Percentiles rank a stretch among this genome's conserved stretches.
These are phyloP conservation scores for Cheilosia urbana DNA, from an alignment of 2,888 invertebrate species.

Conservation along the genomic window DNA sequence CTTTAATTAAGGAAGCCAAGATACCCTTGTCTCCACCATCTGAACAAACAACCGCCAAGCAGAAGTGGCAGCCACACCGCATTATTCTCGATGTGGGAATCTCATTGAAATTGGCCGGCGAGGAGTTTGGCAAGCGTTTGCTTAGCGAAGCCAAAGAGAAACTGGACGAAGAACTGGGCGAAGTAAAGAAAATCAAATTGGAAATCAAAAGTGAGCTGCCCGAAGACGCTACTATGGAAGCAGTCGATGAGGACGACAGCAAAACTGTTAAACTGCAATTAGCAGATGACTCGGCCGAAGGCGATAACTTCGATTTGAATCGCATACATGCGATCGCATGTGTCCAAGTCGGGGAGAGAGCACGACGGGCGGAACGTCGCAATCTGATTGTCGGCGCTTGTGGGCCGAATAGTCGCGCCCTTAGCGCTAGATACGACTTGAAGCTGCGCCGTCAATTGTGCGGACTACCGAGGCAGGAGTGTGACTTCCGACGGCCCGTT, in stretches of 20 bases:
- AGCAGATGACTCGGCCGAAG: slow-evolving; percentile 19
- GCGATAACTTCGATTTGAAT: slow-evolving; percentile 80
- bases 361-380: slow-evolving; percentile 86
- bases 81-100: slow-evolving; percentile 92
- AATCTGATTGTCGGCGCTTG: slow-evolving; percentile 89
- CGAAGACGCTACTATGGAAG: slow-evolving; percentile 79
- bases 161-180: slow-evolving; percentile 78
- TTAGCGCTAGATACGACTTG: slow-evolving; percentile 92
- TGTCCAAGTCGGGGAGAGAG: slow-evolving; percentile 87
- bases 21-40: slow-evolving; percentile 78
- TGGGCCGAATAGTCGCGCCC: slow-evolving; percentile 90
- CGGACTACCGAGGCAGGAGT: slow-evolving; percentile 87
- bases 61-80: slow-evolving; percentile 92
- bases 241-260: slow-evolving; percentile 79
- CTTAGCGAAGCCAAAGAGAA: slow-evolving; percentile 82
- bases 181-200: slow-evolving; percentile 61
- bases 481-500: slow-evolving; percentile 83
- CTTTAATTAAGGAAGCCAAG: slow-evolving; percentile 91
- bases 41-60: slow-evolving; percentile 86
- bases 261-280: slow-evolving; percentile 72
- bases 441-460: slow-evolving; percentile 89
- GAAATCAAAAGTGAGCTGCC: slow-evolving; percentile 49
- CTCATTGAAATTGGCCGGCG: slow-evolving; percentile 91
- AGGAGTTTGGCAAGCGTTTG: slow-evolving; percentile 85
- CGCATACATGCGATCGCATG: slow-evolving; percentile 83